phyloP scores from a whole-genome alignment of 1,140 invertebrate species.

The Pogonomyrmex barbatus region DNA sequence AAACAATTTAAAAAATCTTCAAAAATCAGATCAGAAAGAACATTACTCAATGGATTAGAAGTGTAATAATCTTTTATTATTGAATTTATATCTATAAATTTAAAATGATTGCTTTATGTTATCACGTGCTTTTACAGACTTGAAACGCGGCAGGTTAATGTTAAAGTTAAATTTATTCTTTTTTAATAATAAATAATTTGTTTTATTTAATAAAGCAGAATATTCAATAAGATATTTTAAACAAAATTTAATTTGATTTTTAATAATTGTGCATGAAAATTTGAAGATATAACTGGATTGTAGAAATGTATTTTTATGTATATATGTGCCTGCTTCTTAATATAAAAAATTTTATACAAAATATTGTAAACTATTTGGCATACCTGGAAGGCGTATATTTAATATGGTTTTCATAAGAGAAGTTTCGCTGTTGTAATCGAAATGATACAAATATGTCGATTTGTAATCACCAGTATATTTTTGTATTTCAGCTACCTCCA shows the following conservation, averaged over 20 bases:
- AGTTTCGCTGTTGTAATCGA: constrained; percentile 74
- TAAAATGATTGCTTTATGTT: too few relatives aligned
- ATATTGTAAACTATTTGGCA: not conserved
- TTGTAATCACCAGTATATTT: constrained; percentile 66
- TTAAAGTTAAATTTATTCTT: too few relatives aligned
- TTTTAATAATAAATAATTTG: too few relatives aligned
- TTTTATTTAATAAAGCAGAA: too few relatives aligned
- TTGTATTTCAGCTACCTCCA: constrained; percentile 83
- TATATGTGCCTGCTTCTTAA: not conserved
- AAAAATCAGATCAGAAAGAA: too few relatives aligned
- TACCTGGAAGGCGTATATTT: constrained; percentile 55
- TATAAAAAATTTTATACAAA: not conserved
- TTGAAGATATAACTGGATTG: not conserved
- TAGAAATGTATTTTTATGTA: not conserved
- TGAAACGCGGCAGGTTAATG: too few relatives aligned
- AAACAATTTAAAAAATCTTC: too few relatives aligned
- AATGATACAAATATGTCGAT: constrained; percentile 86
- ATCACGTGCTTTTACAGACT: too few relatives aligned
- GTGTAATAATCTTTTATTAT: too few relatives aligned
- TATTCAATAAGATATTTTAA: not conserved
- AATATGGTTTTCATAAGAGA: constrained; percentile 46
- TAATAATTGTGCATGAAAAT: not conserved
- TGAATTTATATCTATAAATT: too few relatives aligned
- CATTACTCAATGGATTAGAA: too few relatives aligned
- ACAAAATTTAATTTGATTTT: not conserved